Percentiles rank a stretch among this genome's conserved stretches.
phyloP scores from a whole-genome alignment of 2,888 invertebrate species.

The Acronicta psi region DNA sequence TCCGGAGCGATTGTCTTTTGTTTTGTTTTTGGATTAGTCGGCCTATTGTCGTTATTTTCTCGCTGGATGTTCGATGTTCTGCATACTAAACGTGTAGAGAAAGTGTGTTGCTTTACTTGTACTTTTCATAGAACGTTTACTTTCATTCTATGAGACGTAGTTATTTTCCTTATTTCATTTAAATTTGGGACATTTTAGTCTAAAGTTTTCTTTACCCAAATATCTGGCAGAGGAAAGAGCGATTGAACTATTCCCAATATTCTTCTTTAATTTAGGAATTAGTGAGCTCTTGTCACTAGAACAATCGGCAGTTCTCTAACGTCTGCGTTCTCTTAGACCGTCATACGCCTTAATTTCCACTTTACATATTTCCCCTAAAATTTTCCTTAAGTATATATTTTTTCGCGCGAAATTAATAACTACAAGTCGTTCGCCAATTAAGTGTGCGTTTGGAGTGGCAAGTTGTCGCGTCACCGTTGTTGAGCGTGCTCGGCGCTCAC shows the following conservation, averaged over 20 bases:
- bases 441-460: slow-evolving; percentile 52
- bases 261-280: no score
- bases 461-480: slow-evolving; percentile 57
- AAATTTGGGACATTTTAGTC: no score
- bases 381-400: neutral
- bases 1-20: slow-evolving; percentile 64
- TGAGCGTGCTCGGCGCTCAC: slow-evolving; percentile 73
- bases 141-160: no score
- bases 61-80: slow-evolving; percentile 13
- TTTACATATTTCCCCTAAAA: slow-evolving; percentile 2
- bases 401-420: slow-evolving; percentile 44
- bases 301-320: no score
- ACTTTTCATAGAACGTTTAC: no score
- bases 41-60: slow-evolving; percentile 17
- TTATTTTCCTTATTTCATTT: no score
- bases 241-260: no score
- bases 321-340: neutral
- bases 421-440: slow-evolving; percentile 55
- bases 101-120: neutral
- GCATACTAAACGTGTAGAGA: neutral
- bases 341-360: neutral
- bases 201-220: no score
- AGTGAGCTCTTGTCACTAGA: no score
- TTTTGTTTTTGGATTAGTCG: slow-evolving; percentile 46
- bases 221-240: no score